These are phyloP conservation scores for Xestobium rufovillosum DNA, from an alignment of 2,888 invertebrate genomes.

Conservation along the genomic window DNA sequence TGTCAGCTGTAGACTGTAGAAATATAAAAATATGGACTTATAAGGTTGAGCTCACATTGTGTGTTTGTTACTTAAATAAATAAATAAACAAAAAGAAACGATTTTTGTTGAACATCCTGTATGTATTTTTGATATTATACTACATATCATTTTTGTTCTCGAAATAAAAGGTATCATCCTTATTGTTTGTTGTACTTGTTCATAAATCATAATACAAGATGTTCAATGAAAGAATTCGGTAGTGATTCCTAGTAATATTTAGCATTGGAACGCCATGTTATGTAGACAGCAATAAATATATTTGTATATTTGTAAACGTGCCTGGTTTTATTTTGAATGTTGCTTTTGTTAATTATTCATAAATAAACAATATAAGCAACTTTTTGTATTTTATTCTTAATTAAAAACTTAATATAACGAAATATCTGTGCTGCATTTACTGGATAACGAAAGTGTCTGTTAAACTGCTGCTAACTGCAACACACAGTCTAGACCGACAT, in stretches of 20 bases:
- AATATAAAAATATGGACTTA: conserved; percentile 1
- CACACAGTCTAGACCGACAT: too few relatives aligned
- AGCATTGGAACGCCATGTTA: neutral
- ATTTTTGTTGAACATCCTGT: too few relatives aligned
- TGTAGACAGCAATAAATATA: conserved; percentile 26
- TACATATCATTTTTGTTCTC: neutral
- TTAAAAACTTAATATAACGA: too few relatives aligned
- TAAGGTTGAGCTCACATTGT: conserved; percentile 1
- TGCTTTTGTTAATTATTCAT: conserved; percentile 34
- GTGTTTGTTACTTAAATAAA: too few relatives aligned
- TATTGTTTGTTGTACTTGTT: neutral
- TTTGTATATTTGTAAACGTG: conserved; percentile 36
- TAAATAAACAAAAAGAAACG: too few relatives aligned
- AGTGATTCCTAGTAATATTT: too few relatives aligned
- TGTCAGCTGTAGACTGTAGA: neutral
- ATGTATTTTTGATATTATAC: too few relatives aligned
- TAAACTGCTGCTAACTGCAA: too few relatives aligned
- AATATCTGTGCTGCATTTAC: too few relatives aligned
- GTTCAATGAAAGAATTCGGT: too few relatives aligned
- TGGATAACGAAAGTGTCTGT: too few relatives aligned
- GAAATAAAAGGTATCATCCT: neutral
- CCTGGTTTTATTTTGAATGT: conserved; percentile 31
- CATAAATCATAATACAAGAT: too few relatives aligned
- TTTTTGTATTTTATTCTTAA: neutral
- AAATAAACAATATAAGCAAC: conserved; percentile 17